Conservation (phyloP, 2,888 invertebrate genomes). For the Tortricodes alternella region DNA sequence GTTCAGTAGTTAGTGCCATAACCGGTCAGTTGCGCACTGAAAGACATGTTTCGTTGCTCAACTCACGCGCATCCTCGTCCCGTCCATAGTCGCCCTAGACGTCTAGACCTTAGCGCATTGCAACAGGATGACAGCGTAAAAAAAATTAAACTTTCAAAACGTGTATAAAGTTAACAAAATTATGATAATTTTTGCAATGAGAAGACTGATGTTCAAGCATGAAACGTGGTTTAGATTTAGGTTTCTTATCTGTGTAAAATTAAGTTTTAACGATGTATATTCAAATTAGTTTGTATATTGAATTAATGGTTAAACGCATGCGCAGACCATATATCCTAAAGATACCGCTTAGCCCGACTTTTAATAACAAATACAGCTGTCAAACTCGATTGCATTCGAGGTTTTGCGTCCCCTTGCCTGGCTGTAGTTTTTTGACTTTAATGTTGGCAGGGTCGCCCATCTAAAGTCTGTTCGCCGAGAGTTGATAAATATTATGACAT, state of each 20-base stretch:
- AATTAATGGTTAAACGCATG: conserved; percentile 38
- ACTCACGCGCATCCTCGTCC: neutral
- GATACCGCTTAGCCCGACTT: too few species aligned
- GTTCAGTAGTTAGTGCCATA: conserved; percentile 28
- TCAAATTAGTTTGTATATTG: conserved; percentile 53
- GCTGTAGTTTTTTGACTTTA: too few species aligned
- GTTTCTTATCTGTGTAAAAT: conserved; percentile 66
- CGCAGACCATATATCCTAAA: too few species aligned
- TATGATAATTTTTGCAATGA: conserved; percentile 80
- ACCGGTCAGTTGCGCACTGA: neutral
- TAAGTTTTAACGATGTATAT: conserved; percentile 65
- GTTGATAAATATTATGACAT: too few species aligned
- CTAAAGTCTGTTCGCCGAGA: too few species aligned
- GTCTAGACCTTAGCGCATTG: too few species aligned
- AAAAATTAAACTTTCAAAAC: conserved; percentile 44
- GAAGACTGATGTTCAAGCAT: conserved; percentile 80
- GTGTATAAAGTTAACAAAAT: conserved; percentile 49
- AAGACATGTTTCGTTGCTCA: neutral
- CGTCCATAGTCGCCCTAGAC: conserved; percentile 5
- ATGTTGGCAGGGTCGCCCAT: too few species aligned
- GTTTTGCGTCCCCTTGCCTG: too few species aligned
- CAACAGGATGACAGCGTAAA: neutral
- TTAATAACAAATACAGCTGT: too few species aligned
- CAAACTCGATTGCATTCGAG: too few species aligned
- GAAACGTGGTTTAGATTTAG: conserved; percentile 72